Conservation (phyloP, 2,797 vertebrate species). For the Corythornis leucogaster region DNA sequence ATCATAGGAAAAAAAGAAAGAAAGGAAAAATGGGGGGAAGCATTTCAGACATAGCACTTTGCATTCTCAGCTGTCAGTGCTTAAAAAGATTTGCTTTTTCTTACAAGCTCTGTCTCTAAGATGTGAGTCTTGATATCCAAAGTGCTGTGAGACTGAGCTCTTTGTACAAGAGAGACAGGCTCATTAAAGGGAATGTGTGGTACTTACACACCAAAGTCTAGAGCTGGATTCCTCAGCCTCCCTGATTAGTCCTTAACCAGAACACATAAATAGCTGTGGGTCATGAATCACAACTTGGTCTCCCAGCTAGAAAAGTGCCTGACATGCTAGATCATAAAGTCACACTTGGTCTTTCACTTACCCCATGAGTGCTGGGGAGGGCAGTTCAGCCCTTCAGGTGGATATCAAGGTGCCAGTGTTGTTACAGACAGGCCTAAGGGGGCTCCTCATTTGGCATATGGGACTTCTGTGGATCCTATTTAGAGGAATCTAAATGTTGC, state of each 20-base stretch:
- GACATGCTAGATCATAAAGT: not conserved
- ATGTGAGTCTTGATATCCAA: not conserved
- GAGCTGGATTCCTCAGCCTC: not conserved
- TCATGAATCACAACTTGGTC: not conserved
- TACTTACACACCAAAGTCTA: not conserved
- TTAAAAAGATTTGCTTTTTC: not conserved
- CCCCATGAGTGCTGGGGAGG: not conserved
- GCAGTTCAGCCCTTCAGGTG: not conserved
- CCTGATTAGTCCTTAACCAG: not conserved
- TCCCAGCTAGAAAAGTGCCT: not conserved
- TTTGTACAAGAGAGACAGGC: not conserved
- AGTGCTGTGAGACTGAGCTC: not conserved
- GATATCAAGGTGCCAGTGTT: not conserved
- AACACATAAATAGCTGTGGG: not conserved
- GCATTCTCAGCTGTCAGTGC: slow-evolving; percentile 32
- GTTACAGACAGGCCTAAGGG: not conserved
- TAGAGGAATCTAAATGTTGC: not conserved
- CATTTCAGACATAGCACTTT: not conserved
- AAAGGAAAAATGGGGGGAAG: not conserved
- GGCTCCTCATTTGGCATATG: not conserved
- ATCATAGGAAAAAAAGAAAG: not conserved
- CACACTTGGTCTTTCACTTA: not conserved
- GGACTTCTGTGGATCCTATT: not conserved
- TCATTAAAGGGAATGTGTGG: not conserved
- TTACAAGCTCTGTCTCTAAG: not conserved